Percentiles rank a stretch among this genome's conserved stretches.
Conservation (phyloP, 2,113 vertebrate species). For the Donacobius atricapilla region DNA sequence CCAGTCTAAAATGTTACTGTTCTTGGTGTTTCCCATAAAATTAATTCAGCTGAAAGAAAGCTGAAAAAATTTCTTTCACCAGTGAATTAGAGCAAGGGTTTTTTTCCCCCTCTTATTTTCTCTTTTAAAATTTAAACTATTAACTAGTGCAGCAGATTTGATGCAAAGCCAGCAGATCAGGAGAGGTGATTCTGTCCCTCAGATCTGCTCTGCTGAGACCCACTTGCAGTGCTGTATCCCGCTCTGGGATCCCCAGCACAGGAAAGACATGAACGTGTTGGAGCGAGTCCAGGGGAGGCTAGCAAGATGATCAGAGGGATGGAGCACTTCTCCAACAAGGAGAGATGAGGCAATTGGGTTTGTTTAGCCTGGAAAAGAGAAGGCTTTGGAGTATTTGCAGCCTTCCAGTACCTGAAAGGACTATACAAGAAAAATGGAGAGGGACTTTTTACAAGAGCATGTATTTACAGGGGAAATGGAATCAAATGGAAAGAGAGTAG, state of each 20-base stretch:
- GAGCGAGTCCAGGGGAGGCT: not conserved
- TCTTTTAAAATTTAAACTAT: not conserved
- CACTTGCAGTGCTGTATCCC: not conserved
- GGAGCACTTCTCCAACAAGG: not conserved
- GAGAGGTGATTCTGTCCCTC: not conserved
- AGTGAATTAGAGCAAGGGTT: not conserved
- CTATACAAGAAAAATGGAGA: not conserved
- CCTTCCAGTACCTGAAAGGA: not conserved
- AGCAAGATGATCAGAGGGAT: not conserved
- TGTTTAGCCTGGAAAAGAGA: not conserved
- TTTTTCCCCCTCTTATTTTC: not conserved
- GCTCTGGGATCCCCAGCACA: not conserved
- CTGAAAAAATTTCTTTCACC: not conserved
- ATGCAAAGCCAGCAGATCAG: not conserved
- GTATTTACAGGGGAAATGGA: not conserved
- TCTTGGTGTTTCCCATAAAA: not conserved
- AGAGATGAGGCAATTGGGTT: fast-evolving
- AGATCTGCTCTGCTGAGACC: not conserved
- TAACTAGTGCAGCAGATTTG: not conserved
- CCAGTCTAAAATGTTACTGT: not conserved
- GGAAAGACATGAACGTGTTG: not conserved
- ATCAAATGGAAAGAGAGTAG: not conserved
- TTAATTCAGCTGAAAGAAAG: not conserved
- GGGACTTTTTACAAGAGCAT: not conserved
- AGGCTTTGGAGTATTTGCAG: not conserved